Evolutionary conservation across 2,888 invertebrate species (phyloP), one percentile per base, ranked within the genome.

Genomic region (Eurytoma californica): DNA sequence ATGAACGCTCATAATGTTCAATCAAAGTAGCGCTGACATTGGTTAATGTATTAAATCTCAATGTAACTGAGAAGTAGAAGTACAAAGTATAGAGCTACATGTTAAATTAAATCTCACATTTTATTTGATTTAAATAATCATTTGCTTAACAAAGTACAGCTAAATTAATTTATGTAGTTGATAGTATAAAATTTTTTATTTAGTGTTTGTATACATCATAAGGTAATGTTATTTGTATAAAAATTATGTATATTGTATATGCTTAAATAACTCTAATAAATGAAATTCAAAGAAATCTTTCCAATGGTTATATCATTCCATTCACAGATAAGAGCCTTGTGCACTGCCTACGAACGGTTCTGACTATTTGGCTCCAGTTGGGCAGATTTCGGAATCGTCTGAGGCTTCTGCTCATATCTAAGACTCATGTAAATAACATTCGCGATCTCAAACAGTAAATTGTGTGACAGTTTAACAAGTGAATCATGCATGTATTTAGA

Each of bases 401-500:
- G 28, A 63, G 55, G 67, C 47, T 58, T 55, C 47, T 55, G 67
- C 67, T 72, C 68, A 78, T 78, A 55, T 78, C 51, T 70, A 66
- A 77, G 30, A 69, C 47, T 65, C 39, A 57, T 65, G 65, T 69
- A 79, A 74, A 79, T 74, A 69, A 74, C 66, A 69, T 18, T 72
- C 61, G 53, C 39, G 39, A 55, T 73, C 73, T 69, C 20, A 39
- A 72, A 68, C 61, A 72, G 39, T 24, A 73, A 74, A 74, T 74
- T 65, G 69, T 74, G 73, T 79, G 72, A 78, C 73, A 74, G 58
- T 79, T 72, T 75, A 79, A 74, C 70, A 69, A 78, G 73, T 73
- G 65, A 79, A 65, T 69, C 51, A 74, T 74, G 66, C 58, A 79
- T 66, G 67, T 65, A 74, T 74, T 24, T 73, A 69, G 61, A 79